A percentile compares a stretch with the other conserved stretches of the same genome.
phyloP scores from a whole-genome alignment of 2,888 invertebrate genomes.

The Blomia tropicalis region DNA sequence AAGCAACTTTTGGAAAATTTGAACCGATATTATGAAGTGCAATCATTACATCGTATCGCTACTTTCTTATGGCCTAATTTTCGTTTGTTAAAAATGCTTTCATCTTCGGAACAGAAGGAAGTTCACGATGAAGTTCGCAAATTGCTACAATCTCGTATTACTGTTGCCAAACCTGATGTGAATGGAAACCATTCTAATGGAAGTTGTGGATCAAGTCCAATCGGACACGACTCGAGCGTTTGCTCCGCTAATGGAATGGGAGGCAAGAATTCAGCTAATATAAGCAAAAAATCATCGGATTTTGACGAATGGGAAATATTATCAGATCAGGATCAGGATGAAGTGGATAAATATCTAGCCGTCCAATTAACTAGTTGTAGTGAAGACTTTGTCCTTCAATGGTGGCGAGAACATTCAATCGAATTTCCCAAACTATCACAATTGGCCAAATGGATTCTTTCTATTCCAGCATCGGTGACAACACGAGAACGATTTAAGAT shows the following conservation, averaged over 20 bases:
- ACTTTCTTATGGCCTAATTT: conserved; percentile 27
- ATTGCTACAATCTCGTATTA: conserved; percentile 17
- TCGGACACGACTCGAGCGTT: background rate
- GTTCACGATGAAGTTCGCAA: conserved; percentile 24
- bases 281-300: conserved; percentile 17
- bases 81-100: conserved; percentile 25
- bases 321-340: conserved; percentile 23
- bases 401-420: conserved; percentile 25
- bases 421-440: conserved; percentile 25
- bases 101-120: conserved; percentile 22
- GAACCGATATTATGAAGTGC: conserved; percentile 22
- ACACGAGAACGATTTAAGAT: conserved; percentile 22
- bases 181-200: background rate
- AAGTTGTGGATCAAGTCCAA: background rate
- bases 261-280: background rate
- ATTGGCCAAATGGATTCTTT: conserved; percentile 25
- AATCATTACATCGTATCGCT: conserved; percentile 25
- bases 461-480: conserved; percentile 26
- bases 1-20: conserved; percentile 3
- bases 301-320: conserved; percentile 25
- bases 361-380: conserved; percentile 23
- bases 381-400: conserved; percentile 22
- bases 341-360: conserved; percentile 23
- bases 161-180: background rate
- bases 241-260: background rate